These are phyloP conservation scores for Hoplostethus atlanticus DNA, from an alignment of 2,797 vertebrate species.

Conservation along the genomic window DNA sequence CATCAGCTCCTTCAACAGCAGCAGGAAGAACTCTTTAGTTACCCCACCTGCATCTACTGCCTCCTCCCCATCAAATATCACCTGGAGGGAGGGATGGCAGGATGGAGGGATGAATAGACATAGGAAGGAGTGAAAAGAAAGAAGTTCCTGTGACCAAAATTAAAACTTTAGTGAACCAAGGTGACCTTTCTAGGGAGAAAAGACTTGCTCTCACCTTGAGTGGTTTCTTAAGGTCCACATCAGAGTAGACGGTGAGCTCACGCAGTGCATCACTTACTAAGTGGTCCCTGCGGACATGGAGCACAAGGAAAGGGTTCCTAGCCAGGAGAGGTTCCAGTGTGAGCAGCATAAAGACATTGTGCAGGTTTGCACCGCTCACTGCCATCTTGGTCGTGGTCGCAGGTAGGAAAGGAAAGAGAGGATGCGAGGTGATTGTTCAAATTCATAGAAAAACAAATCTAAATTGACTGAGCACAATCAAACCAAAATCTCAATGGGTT, in stretches of 20 bases:
- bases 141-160: not conserved
- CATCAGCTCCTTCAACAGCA: slow-evolving; percentile 95
- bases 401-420: not conserved
- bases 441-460: not conserved
- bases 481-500: not conserved
- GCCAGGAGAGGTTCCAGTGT: slow-evolving; percentile 95
- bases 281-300: slow-evolving; percentile 94
- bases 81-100: slow-evolving; percentile 76
- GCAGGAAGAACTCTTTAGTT: slow-evolving; percentile 97
- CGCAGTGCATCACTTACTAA: slow-evolving; percentile 95
- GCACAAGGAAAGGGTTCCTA: slow-evolving; percentile 95
- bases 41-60: slow-evolving; percentile 96
- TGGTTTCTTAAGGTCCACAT: slow-evolving; percentile 97
- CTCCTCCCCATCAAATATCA: slow-evolving; percentile 98
- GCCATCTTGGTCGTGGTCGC: slow-evolving; percentile 86
- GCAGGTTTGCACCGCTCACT: slow-evolving; percentile 95
- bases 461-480: not conserved
- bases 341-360: slow-evolving; percentile 98
- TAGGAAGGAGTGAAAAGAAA: not conserved
- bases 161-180: not conserved
- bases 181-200: not conserved
- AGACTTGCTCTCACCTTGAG: slow-evolving; percentile 88
- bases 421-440: not conserved
- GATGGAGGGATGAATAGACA: not conserved
- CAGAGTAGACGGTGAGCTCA: slow-evolving; percentile 95